Evolutionary conservation across 2,797 vertebrate genomes (phyloP), one percentile per base, ranked within the genome.

Genomic region (Chaenodraco wilsoni): DNA sequence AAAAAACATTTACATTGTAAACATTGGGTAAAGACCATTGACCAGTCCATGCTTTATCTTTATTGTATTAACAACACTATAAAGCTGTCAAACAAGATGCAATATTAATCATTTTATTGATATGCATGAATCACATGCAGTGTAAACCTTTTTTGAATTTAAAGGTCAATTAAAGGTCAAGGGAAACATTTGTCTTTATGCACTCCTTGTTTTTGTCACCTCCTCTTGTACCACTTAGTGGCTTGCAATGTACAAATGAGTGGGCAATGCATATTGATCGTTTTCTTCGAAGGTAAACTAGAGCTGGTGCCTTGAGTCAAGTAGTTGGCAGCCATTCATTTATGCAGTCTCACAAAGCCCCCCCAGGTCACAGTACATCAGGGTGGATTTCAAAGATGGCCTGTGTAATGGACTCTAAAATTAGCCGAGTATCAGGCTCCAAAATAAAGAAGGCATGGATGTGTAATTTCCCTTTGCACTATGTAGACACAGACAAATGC

Each of bases 401-500:
- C 19, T 33, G 4, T 69, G 19, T 67, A 83, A 81, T 84, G 49
- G 71, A 74, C 64, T 81, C 58, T 69, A 69, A 81, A 83, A 65
- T 64, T 74, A 60, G 57, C 66, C 4, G 27, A 65, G 73, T 78
- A 54, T 64, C 27, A 8, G 37, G n/a, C 74, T 65, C 61, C 69
- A 57, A 62, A 52, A 46, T n/a, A 27, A 72, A 69, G 64, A 63
- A 58, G 40, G 61, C 9, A 49, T 64, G 74, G 70, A 72, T 68
- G 70, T 73, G 54, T 76, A 44, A 69, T 86, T 85, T 91, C 49
- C 64, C 55, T 69, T 69, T 56, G 69, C 33, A 27, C 19, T 70
- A 14, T 86, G 76, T 79, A 82, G 78, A 84, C 76, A 68, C 44
- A 71, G 84, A 91, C 82, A 88, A 81, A 90, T 83, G 52, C 37